Evolutionary conservation across 1,140 invertebrate genomes (phyloP).

Genomic region (Bombus waltoni): DNA sequence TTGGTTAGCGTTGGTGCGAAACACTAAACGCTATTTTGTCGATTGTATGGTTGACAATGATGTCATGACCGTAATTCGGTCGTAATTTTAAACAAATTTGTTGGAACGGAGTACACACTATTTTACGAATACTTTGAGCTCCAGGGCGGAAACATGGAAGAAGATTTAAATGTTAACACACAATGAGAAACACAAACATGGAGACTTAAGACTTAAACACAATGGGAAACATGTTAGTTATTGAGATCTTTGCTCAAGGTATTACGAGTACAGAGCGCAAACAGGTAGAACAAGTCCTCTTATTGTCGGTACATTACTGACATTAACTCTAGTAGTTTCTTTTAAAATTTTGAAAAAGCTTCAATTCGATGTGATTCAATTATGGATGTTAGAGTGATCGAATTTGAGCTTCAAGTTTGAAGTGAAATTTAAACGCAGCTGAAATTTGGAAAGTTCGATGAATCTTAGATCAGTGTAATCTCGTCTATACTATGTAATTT

Average conservation of each 20-base stretch:
- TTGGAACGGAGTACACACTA: constrained; percentile 54
- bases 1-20: constrained; percentile 76
- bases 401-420: constrained; percentile 63
- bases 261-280: constrained; percentile 53
- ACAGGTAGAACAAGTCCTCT: constrained; percentile 59
- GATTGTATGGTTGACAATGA: constrained; percentile 53
- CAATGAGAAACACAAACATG: constrained; percentile 33
- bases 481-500: constrained; percentile 48
- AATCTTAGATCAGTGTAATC: constrained; percentile 55
- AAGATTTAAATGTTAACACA: constrained; percentile 45
- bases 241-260: constrained; percentile 62
- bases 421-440: constrained; percentile 57
- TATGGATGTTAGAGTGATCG: constrained; percentile 61
- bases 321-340: constrained; percentile 63
- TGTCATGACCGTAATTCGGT: constrained; percentile 26
- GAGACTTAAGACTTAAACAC: constrained; percentile 59
- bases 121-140: constrained; percentile 51
- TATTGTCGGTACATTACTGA: constrained; percentile 53
- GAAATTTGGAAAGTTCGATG: constrained; percentile 51
- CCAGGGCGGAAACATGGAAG: constrained; percentile 1
- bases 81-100: constrained; percentile 51
- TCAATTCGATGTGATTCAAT: constrained; percentile 64
- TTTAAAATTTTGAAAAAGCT: constrained; percentile 62
- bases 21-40: constrained; percentile 71
- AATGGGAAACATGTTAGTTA: constrained; percentile 60